These are phyloP conservation scores for Ardeotis arabs DNA, from an alignment of 2,113 vertebrate species.

Conservation along the genomic window DNA sequence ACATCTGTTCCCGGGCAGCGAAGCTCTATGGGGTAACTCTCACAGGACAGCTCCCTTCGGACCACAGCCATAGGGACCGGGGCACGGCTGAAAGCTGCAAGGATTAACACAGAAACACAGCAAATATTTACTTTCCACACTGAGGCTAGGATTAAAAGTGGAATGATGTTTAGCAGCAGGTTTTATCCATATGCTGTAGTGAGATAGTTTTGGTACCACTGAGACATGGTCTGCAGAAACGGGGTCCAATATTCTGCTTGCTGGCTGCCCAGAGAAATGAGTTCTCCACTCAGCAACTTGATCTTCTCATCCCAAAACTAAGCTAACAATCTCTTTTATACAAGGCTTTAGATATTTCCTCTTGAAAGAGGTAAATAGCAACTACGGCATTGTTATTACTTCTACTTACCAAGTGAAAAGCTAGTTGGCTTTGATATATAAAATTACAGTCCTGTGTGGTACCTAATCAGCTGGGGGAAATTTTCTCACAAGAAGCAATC, in stretches of 20 bases:
- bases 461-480: neutral
- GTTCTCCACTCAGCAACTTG: neutral
- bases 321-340: neutral
- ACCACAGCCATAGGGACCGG: constrained; percentile 98
- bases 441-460: neutral
- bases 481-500: neutral
- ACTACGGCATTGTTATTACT: neutral
- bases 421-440: neutral
- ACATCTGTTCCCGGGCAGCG: constrained; percentile 97
- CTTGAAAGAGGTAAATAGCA: neutral
- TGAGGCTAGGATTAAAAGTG: neutral
- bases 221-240: neutral
- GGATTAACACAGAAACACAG: neutral
- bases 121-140: neutral
- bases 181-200: neutral
- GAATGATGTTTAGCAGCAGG: neutral
- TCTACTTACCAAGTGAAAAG: neutral
- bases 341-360: neutral
- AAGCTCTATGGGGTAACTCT: constrained; percentile 97
- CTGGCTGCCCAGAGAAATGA: neutral
- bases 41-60: constrained; percentile 95
- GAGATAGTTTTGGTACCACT: neutral
- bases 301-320: neutral
- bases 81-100: constrained; percentile 92
- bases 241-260: neutral